Base-by-base conservation (phyloP, 1,140 invertebrate genomes). In the Chelonus insularis region DNA sequence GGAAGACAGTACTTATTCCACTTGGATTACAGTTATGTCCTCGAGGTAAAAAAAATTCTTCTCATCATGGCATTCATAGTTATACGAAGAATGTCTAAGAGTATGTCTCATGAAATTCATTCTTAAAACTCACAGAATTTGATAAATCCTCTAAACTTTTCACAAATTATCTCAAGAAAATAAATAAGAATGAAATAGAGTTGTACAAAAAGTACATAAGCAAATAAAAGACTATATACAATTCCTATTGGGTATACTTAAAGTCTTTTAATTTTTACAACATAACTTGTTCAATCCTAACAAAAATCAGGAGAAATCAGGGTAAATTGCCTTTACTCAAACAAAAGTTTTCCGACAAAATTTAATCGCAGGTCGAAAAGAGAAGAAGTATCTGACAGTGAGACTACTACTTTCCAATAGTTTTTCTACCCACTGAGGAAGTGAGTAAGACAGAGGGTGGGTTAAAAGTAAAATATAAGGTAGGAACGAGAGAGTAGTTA, bases 381-480 rank as follows among this genome's bases (percentile, higher is more conserved):
- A 60, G 47, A 41, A 32, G 7, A 47, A 29, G 18, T 36, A 37
- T 16, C 58, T 55, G 59, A 55, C 51, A 61, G 41, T 45, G 50
- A 45, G 32, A 54, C 41, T 61, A 55, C 41, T 25, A 55, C 59
- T 61, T 61, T 55, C 29, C 51, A 36, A 61, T 61, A 61, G 51
- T 61, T 61, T 54, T 3, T 18, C n/a, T 18, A 48, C 37, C 32
- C 41, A 48, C 43, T 14, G 18, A 51, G 45, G 20, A 7, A 32
- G 23, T 21, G 12, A 7, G 23, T 20, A 23, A 14, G 25, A 18
- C 14, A 23, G 18, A 16, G 56, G 37, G 51, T 48, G 63, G 36
- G 68, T 61, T 62, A 60, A 56, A 73, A 73, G 65, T 71, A 73
- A 73, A 72, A 72, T 72, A 70, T 65, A 70, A 73, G 67, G 62